Base-by-base conservation (phyloP, 2,797 vertebrate genomes). In the Phaenicophaeus curvirostris region DNA sequence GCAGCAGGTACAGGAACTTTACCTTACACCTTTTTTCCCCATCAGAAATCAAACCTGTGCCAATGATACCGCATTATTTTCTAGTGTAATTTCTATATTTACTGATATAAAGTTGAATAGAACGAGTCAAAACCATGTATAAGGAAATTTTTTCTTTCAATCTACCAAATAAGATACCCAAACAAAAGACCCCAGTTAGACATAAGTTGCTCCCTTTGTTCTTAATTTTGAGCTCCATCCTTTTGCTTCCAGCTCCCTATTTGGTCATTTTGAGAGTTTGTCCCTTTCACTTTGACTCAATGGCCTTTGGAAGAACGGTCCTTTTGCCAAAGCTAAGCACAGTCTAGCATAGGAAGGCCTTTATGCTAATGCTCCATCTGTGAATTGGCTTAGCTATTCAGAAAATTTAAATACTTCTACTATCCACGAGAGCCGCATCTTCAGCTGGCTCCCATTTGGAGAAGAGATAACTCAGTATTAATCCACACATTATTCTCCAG, bases 311-410 rank as follows among this genome's bases (percentile, higher is more conserved):
- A 57, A 91, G 14, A 51, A 79, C 21, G 54, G 58, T 7, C 41
- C 16, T 72, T 80, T 74, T 50, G 67, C 66, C n/a, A 80, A 77
- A 80, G 61, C 24, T 33, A 61, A 72, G 37, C 31, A 65, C 33
- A 57, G 30, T 13, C 19, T 80, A 17, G 1, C 8, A 59, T 0
- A 81, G 73, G n/a, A 86, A 90, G 19, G 18, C 31, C 37, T 68
- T 94, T 79, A 89, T 85, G 66, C 21, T 91, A 85, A 80, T 50
- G 33, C 5, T 88, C 73, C 79, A 78, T 90, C 82, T 95, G 66
- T 75, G 46, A 80, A 72, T 51, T 54, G n/a, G 16, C 33, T 84
- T 85, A 62, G 41, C 20, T 85, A 57, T 25, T 58, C 35, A 75
- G 30, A 80, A 83, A 91, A 83, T 78, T 51, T 65, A 53, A 41